Evolutionary conservation across 2,888 invertebrate genomes (phyloP).

Genomic region (Aleiodes alternator): DNA sequence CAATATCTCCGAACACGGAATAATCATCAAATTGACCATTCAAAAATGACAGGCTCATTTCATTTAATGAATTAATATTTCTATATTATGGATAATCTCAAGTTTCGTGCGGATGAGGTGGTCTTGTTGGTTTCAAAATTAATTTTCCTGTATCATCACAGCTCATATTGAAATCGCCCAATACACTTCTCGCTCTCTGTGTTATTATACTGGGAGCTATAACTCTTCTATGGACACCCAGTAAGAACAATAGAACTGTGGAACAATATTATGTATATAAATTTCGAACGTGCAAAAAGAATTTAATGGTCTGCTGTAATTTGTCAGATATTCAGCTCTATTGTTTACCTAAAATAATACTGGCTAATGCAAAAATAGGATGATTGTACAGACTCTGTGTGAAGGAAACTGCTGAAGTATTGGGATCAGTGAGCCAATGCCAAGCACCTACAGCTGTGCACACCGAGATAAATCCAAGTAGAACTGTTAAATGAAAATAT

Average conservation of each 20-base stretch:
- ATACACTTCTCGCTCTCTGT: slow-evolving; percentile 90
- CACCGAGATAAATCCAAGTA: slow-evolving; percentile 89
- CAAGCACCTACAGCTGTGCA: slow-evolving; percentile 96
- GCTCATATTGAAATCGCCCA: slow-evolving; percentile 98
- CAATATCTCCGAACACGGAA: background rate
- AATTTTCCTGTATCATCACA: slow-evolving; percentile 98
- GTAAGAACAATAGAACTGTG: slow-evolving; percentile 88
- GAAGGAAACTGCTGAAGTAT: slow-evolving; percentile 93
- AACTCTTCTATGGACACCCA: slow-evolving; percentile 95
- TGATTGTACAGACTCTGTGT: slow-evolving; percentile 95
- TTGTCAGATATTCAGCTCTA: background rate
- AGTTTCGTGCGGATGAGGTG: slow-evolving; percentile 71
- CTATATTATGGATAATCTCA: slow-evolving; percentile 53
- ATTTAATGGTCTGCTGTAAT: background rate
- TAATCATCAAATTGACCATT: slow-evolving; percentile 3
- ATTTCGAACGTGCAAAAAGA: slow-evolving; percentile 24
- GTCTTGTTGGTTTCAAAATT: slow-evolving; percentile 87
- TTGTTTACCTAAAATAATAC: slow-evolving; percentile 85
- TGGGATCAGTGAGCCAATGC: slow-evolving; percentile 96
- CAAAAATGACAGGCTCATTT: background rate
- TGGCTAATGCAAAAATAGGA: slow-evolving; percentile 94
- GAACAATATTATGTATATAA: slow-evolving; percentile 16
- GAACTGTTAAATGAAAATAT: slow-evolving; percentile 79
- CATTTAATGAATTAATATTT: slow-evolving; percentile 9
- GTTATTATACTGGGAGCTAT: slow-evolving; percentile 98